Percentiles rank a stretch among this genome's conserved stretches.
phyloP scores from a whole-genome alignment of 1,140 invertebrate species.

The Charaxes varanes region DNA sequence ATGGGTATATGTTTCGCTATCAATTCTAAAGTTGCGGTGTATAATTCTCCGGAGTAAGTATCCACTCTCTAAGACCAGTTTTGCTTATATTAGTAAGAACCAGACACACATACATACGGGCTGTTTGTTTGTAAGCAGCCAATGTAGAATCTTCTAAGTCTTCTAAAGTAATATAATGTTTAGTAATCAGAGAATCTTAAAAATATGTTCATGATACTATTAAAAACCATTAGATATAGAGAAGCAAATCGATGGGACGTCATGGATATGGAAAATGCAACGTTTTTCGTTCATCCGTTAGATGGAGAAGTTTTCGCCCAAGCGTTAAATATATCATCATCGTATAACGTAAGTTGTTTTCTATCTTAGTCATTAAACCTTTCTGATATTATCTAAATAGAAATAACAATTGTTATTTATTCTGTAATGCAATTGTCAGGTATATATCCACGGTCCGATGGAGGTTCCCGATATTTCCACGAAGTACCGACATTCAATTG shows the following conservation, averaged over 20 bases:
- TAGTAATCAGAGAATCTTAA: too few relatives aligned
- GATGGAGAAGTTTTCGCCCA: slow-evolving; percentile 82
- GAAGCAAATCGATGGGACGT: slow-evolving; percentile 72
- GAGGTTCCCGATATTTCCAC: slow-evolving; percentile 76
- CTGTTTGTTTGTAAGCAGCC: too few relatives aligned
- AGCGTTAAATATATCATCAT: slow-evolving; percentile 79
- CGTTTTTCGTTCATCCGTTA: slow-evolving; percentile 79
- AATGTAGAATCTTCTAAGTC: background rate
- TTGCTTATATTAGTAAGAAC: too few relatives aligned
- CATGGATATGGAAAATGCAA: slow-evolving; percentile 60
- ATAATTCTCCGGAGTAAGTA: slow-evolving; percentile 77
- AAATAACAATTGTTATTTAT: background rate
- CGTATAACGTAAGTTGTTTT: slow-evolving; percentile 76
- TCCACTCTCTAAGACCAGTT: too few relatives aligned
- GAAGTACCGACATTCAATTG: slow-evolving; percentile 65
- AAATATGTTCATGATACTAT: too few relatives aligned
- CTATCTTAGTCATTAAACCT: slow-evolving; percentile 27
- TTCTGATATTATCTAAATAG: background rate
- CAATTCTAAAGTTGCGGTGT: slow-evolving; percentile 78
- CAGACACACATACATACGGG: too few relatives aligned
- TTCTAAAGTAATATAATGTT: background rate
- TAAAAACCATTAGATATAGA: slow-evolving; percentile 76
- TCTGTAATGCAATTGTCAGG: slow-evolving; percentile 26
- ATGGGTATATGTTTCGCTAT: slow-evolving; percentile 80
- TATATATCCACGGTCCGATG: slow-evolving; percentile 75